A percentile compares a stretch with the other conserved stretches of the same genome.
phyloP scores from a whole-genome alignment of 2,888 invertebrate genomes.

The Drosophila quasianomalipes region DNA sequence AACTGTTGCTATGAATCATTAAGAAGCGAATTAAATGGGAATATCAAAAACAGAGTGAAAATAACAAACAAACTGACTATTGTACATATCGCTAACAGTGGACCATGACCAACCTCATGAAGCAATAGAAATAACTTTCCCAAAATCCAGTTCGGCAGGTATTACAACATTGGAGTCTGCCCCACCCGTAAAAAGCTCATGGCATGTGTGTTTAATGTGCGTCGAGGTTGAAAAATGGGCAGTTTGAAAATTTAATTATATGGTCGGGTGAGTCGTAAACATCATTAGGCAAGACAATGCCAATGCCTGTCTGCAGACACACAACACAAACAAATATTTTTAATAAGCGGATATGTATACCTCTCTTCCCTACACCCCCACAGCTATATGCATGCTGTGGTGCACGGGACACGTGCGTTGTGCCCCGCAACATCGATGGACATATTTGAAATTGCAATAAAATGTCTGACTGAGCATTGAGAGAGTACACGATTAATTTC shows the following conservation, averaged over 20 bases:
- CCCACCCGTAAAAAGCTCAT: background rate
- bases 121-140: background rate
- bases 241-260: conserved; percentile 67
- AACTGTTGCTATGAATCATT: background rate
- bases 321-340: conserved; percentile 68
- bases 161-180: background rate
- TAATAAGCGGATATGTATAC: conserved; percentile 63
- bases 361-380: too few species aligned
- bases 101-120: conserved; percentile 4
- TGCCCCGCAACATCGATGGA: conserved; percentile 51
- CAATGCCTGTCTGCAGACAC: conserved; percentile 43
- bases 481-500: conserved; percentile 66
- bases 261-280: conserved; percentile 66
- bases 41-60: background rate
- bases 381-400: background rate
- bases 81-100: background rate
- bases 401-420: conserved; percentile 55
- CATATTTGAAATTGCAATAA: conserved; percentile 75
- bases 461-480: conserved; percentile 75
- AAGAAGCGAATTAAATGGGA: background rate
- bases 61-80: background rate
- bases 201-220: conserved; percentile 41
- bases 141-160: background rate
- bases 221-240: conserved; percentile 45
- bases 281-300: conserved; percentile 61